These are phyloP conservation scores for Hippoglossus stenolepis DNA, from an alignment of 2,113 vertebrate genomes.

Conservation along the genomic window DNA sequence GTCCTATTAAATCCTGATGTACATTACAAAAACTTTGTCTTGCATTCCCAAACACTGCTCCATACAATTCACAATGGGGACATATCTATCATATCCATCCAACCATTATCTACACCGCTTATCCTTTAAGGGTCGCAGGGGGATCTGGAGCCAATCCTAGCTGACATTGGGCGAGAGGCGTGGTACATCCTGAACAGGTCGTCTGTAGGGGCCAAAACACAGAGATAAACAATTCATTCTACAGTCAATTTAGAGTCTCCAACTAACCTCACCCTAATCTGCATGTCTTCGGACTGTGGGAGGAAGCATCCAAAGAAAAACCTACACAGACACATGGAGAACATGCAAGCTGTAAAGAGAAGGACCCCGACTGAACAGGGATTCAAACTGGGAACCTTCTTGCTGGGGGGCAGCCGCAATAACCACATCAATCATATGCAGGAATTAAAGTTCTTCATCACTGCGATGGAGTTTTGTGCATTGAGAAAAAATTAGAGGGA, in stretches of 20 bases:
- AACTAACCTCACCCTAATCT: too few relatives aligned
- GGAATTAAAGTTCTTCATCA: neutral
- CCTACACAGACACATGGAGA: too few relatives aligned
- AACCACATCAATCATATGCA: neutral
- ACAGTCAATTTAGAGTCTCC: too few relatives aligned
- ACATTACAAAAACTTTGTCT: neutral
- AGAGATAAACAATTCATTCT: too few relatives aligned
- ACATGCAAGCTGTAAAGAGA: too few relatives aligned
- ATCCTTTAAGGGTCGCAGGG: neutral
- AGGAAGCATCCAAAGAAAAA: too few relatives aligned
- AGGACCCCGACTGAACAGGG: too few relatives aligned
- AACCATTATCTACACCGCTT: neutral
- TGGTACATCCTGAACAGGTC: neutral
- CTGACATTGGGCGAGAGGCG: neutral
- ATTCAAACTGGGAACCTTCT: too few relatives aligned
- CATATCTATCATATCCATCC: neutral
- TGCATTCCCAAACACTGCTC: neutral
- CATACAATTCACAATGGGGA: slow-evolving; percentile 1
- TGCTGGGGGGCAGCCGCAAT: too few relatives aligned
- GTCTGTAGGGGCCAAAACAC: too few relatives aligned
- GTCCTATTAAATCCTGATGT: neutral
- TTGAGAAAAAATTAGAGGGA: too few relatives aligned
- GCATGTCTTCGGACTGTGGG: too few relatives aligned
- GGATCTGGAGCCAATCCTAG: neutral
- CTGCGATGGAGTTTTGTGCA: neutral